Evolutionary conservation across 2,888 invertebrate species (phyloP).

Genomic region (Lasioglossum zephyrum): DNA sequence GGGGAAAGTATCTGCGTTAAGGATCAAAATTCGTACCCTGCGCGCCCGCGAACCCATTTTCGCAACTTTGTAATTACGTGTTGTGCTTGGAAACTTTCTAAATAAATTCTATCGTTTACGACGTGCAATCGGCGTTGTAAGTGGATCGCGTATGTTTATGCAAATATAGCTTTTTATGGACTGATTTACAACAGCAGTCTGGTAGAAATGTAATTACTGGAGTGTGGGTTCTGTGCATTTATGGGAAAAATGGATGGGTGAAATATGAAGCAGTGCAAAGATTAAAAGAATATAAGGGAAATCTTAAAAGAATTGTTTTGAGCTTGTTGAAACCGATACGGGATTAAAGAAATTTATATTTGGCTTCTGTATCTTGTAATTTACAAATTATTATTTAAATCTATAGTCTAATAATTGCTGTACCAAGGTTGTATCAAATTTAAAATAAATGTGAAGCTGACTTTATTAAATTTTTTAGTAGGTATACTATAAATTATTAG

Average conservation of each 20-base stretch:
- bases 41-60: background rate
- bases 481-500: background rate
- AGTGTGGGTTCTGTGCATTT: background rate
- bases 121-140: constrained; percentile 4
- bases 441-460: background rate
- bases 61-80: constrained; percentile 2
- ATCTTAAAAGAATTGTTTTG: background rate
- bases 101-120: constrained; percentile 2
- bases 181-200: background rate
- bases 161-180: background rate
- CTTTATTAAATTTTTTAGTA: background rate
- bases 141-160: background rate
- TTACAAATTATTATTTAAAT: background rate
- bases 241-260: background rate
- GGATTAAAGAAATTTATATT: background rate
- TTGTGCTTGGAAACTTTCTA: background rate
- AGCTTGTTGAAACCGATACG: background rate
- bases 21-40: background rate
- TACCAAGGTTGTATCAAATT: background rate
- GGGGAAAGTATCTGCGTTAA: background rate
- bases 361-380: background rate
- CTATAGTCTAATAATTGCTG: background rate
- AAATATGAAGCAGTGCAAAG: background rate
- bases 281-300: background rate
- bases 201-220: background rate